Evolutionary conservation across 2,888 invertebrate species (phyloP).

Genomic region (Lasioglossum morio): DNA sequence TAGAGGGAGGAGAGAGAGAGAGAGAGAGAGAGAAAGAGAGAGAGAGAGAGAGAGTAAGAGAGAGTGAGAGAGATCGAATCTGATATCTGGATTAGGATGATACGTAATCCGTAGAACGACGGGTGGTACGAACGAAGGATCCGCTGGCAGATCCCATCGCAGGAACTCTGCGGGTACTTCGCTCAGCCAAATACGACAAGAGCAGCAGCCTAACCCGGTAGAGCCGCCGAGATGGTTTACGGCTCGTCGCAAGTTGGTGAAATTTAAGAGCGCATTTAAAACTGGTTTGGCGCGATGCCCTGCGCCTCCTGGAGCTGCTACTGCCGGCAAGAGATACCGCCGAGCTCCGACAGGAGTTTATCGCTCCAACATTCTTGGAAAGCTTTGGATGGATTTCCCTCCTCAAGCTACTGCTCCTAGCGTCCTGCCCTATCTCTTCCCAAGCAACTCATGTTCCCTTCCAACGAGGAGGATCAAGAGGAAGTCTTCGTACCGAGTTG

Average conservation of each 20-base stretch:
- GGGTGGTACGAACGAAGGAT: constrained; percentile 72
- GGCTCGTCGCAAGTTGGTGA: constrained; percentile 83
- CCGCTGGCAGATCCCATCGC: constrained; percentile 74
- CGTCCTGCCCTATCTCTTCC: constrained; percentile 48
- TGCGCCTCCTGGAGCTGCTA: constrained; percentile 79
- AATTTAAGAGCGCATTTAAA: constrained; percentile 85
- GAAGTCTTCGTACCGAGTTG: constrained; percentile 63
- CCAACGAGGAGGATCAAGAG: constrained; percentile 54
- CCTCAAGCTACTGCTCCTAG: constrained; percentile 71
- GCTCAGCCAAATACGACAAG: constrained; percentile 77
- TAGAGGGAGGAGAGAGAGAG: constrained; percentile 31
- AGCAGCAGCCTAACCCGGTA: constrained; percentile 79
- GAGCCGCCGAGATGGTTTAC: constrained; percentile 83
- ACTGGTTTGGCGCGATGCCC: constrained; percentile 85
- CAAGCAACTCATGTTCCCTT: constrained; percentile 43
- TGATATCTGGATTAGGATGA: constrained; percentile 71
- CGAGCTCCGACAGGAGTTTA: constrained; percentile 83
- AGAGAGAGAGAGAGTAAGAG: constrained; percentile 33
- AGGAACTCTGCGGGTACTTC: constrained; percentile 79
- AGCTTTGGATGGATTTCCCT: constrained; percentile 83
- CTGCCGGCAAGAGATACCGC: constrained; percentile 81
- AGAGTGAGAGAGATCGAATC: constrained; percentile 66
- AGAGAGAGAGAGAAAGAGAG: constrained; percentile 47
- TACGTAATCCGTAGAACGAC: constrained; percentile 74
- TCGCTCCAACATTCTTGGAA: constrained; percentile 83